phyloP scores from a whole-genome alignment of 2,888 invertebrate species.

The Cosmia trapezina region DNA sequence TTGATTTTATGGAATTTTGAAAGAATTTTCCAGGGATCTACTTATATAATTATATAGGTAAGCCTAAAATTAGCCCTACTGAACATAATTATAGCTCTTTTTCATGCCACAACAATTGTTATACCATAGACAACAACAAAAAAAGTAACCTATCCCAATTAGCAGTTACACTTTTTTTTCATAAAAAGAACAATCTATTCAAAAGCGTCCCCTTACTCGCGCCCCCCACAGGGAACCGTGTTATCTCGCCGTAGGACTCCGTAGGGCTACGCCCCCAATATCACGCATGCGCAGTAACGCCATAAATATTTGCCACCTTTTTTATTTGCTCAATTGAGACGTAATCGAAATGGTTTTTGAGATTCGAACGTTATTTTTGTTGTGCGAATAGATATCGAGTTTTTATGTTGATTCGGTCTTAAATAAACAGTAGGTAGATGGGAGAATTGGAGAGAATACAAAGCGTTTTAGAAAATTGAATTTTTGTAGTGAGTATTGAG shows the following conservation, averaged over 20 bases:
- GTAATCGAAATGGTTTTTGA: slow-evolving; percentile 58
- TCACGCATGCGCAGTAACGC: slow-evolving; percentile 58
- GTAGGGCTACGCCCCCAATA: slow-evolving; percentile 56
- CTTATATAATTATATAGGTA: too few species aligned
- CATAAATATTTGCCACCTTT: slow-evolving; percentile 65
- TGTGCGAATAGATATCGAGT: slow-evolving; percentile 37
- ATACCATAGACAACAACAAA: slow-evolving; percentile 22
- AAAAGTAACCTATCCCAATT: slow-evolving; percentile 29
- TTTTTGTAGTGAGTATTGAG: slow-evolving; percentile 6
- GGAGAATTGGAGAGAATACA: slow-evolving; percentile 24
- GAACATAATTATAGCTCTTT: not conserved
- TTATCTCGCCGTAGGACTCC: slow-evolving; percentile 57
- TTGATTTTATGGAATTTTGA: not conserved
- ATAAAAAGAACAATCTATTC: slow-evolving; percentile 23
- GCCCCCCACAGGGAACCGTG: slow-evolving; percentile 61
- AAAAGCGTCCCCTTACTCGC: slow-evolving; percentile 53
- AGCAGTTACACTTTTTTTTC: slow-evolving; percentile 14
- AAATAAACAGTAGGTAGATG: slow-evolving; percentile 37
- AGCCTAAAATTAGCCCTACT: not conserved
- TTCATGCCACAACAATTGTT: not conserved
- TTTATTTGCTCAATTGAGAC: slow-evolving; percentile 62
- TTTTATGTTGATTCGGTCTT: slow-evolving; percentile 46
- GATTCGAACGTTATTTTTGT: slow-evolving; percentile 52
- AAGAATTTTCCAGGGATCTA: not conserved
- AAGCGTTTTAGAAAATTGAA: slow-evolving; percentile 28